phyloP scores from a whole-genome alignment of 2,113 vertebrate genomes.

The Oenanthe oenanthe region DNA sequence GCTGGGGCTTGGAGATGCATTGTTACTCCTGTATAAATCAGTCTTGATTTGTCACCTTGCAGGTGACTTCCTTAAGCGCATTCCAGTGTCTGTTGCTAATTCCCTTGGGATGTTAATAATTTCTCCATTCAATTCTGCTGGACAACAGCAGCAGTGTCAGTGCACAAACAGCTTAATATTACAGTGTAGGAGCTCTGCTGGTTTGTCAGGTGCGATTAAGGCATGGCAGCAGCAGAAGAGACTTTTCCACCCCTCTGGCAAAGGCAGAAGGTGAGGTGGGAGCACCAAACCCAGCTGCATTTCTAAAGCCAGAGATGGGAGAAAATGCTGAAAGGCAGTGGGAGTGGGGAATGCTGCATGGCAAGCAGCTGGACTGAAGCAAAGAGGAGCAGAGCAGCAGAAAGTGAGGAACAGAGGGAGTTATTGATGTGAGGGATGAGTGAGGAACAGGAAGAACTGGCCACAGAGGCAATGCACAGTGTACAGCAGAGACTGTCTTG shows the following conservation, averaged over 20 bases:
- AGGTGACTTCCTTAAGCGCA: neutral
- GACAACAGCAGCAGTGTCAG: neutral
- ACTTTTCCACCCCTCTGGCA: neutral
- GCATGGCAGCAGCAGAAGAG: rapidly evolving
- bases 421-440: neutral
- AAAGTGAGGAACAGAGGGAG: neutral
- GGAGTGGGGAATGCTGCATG: neutral
- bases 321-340: neutral
- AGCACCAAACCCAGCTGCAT: neutral
- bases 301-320: neutral
- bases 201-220: neutral
- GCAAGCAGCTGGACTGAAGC: neutral
- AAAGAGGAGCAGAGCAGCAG: neutral
- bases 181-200: neutral
- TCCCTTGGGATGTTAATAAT: neutral
- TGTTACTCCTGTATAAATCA: neutral
- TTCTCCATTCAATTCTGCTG: neutral
- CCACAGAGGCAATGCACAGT: neutral
- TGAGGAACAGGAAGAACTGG: neutral
- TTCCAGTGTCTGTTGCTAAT: neutral
- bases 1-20: neutral
- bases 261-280: neutral
- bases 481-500: neutral
- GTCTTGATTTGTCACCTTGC: neutral
- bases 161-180: neutral